Conservation (phyloP, 2,888 invertebrate genomes). For the Platycheirus albimanus region DNA sequence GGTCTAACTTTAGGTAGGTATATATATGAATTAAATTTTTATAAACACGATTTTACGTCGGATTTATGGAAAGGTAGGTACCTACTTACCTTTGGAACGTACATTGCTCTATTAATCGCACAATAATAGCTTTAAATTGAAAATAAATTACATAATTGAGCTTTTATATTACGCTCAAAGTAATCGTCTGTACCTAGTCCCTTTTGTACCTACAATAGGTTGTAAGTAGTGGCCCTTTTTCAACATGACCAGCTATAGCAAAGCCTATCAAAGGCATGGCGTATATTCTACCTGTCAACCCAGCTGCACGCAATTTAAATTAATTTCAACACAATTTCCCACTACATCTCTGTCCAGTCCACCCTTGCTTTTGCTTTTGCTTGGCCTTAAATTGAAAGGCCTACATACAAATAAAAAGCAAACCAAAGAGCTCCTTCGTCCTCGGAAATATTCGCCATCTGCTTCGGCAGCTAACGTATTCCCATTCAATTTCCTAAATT, state of each 20-base stretch:
- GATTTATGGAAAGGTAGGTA: too few relatives aligned
- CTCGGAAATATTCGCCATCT: conserved; percentile 42
- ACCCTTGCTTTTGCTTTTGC: not conserved
- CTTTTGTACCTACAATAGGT: conserved; percentile 10
- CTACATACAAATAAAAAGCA: conserved; percentile 3
- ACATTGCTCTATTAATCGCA: conserved; percentile 54
- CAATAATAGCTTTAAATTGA: conserved; percentile 58
- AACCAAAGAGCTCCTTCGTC: conserved; percentile 16
- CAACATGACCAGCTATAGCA: not conserved
- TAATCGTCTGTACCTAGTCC: conserved; percentile 22
- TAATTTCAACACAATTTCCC: conserved; percentile 62
- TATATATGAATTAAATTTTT: too few relatives aligned
- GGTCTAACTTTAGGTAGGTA: too few relatives aligned
- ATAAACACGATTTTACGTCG: too few relatives aligned
- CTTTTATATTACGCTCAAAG: conserved; percentile 56
- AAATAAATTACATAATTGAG: conserved; percentile 69
- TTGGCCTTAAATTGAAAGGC: conserved; percentile 29
- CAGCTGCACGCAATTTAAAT: conserved; percentile 63
- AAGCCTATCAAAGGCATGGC: not conserved
- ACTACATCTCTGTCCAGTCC: too few relatives aligned
- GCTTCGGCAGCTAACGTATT: not conserved
- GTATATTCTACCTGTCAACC: not conserved
- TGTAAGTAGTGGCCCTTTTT: conserved; percentile 46
- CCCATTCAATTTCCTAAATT: conserved; percentile 29
- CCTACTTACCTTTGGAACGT: too few relatives aligned